Evolutionary conservation across 2,797 vertebrate species (phyloP).

Genomic region (Steatocranus sp.): DNA sequence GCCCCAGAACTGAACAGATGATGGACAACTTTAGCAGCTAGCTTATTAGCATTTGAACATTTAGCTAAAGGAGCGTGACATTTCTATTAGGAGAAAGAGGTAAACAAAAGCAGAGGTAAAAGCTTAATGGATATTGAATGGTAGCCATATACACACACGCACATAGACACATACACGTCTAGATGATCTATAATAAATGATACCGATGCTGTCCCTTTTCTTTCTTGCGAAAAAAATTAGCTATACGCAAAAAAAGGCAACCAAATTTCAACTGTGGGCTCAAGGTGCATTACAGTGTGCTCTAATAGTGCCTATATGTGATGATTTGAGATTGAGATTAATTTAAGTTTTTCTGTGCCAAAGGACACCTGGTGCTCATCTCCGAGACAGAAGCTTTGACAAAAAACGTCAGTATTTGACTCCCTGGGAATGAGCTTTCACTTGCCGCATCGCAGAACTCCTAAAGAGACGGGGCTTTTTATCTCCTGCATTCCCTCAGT

Average conservation of each 20-base stretch:
- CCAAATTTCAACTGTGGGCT: background rate
- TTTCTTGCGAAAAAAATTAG: background rate
- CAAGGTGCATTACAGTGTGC: background rate
- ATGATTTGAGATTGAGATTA: background rate
- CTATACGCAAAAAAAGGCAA: background rate
- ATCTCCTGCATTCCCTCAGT: background rate
- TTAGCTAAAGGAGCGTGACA: background rate
- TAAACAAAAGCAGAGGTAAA: background rate
- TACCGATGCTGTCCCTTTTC: background rate
- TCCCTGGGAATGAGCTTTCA: background rate
- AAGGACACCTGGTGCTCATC: background rate
- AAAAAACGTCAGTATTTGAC: background rate
- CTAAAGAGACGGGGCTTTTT: background rate
- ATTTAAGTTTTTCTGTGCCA: background rate
- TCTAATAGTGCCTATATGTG: background rate
- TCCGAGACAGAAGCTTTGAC: accelerated
- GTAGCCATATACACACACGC: background rate
- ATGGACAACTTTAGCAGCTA: background rate
- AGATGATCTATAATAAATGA: background rate
- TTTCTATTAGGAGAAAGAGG: background rate
- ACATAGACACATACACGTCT: background rate
- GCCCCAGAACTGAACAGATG: background rate
- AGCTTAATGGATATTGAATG: background rate
- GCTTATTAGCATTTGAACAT: background rate
- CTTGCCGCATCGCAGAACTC: background rate